phyloP scores from a whole-genome alignment of 2,113 vertebrate species.

The Willisornis vidua region DNA sequence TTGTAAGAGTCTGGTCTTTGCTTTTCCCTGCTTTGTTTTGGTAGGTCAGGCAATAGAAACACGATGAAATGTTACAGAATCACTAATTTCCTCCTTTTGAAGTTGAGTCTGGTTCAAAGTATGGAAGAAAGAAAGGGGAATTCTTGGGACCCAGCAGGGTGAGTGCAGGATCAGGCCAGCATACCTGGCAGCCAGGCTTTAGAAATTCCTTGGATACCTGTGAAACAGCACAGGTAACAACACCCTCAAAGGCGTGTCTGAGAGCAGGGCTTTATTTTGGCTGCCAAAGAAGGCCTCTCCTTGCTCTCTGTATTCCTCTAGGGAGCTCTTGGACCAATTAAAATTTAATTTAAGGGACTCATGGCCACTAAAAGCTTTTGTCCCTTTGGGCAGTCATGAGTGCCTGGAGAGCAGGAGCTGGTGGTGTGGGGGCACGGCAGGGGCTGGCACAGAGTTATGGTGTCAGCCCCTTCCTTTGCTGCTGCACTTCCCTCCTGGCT shows the following conservation, averaged over 20 bases:
- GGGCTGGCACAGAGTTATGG: background rate
- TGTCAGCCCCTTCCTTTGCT: background rate
- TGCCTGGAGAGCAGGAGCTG: background rate
- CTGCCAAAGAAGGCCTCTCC: background rate
- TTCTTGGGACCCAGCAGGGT: background rate
- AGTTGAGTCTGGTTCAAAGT: background rate
- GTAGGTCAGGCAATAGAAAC: background rate
- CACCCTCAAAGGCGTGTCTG: background rate
- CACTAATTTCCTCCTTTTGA: background rate
- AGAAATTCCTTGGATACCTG: conserved; percentile 28
- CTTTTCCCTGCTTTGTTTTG: conserved; percentile 12
- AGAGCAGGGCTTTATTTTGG: background rate
- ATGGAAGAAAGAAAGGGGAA: background rate
- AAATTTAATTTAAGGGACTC: background rate
- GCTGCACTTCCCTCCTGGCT: background rate
- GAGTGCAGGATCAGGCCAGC: background rate
- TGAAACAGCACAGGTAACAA: background rate
- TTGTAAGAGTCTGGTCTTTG: background rate
- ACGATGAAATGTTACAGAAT: background rate
- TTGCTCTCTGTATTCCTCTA: background rate
- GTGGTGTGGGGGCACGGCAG: background rate
- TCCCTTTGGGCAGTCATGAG: background rate
- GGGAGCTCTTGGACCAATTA: conserved; percentile 1
- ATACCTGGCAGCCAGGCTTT: background rate
- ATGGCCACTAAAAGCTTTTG: background rate